A percentile compares a stretch with the other conserved stretches of the same genome.
These are phyloP conservation scores for Carcina quercana DNA, from an alignment of 2,888 invertebrate species.

Conservation along the genomic window DNA sequence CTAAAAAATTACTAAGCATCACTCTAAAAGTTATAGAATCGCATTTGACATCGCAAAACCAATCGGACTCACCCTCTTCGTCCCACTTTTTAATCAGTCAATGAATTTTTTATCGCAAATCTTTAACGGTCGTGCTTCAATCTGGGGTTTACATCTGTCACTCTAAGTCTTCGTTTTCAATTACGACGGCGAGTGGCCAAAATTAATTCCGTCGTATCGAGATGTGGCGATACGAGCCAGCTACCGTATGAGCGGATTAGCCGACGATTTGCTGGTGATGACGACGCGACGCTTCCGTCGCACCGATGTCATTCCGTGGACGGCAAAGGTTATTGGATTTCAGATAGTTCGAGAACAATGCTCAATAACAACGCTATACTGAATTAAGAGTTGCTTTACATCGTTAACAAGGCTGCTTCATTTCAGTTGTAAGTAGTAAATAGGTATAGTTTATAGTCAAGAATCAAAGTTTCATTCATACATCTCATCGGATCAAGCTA, in stretches of 20 bases:
- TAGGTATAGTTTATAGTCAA: too few relatives aligned
- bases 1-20: too few relatives aligned
- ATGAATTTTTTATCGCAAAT: conserved; percentile 17
- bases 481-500: too few relatives aligned
- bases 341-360: too few relatives aligned
- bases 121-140: conserved; percentile 25
- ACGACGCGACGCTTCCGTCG: conserved; percentile 47
- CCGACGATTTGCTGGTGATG: conserved; percentile 58
- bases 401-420: too few relatives aligned
- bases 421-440: too few relatives aligned
- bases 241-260: conserved; percentile 49
- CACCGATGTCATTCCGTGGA: conserved; percentile 38
- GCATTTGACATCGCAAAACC: too few relatives aligned
- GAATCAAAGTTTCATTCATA: too few relatives aligned
- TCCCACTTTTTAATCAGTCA: conserved; percentile 2
- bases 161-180: conserved; percentile 56
- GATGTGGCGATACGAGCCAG: conserved; percentile 46
- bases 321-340: conserved; percentile 38
- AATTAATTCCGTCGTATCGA: conserved; percentile 64
- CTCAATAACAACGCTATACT: too few relatives aligned
- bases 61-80: too few relatives aligned
- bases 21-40: too few relatives aligned
- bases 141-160: conserved; percentile 38
- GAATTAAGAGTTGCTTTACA: too few relatives aligned
- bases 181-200: conserved; percentile 50